Evolutionary conservation across 2,888 invertebrate genomes (phyloP).

Genomic region (Nemurella pictetii): DNA sequence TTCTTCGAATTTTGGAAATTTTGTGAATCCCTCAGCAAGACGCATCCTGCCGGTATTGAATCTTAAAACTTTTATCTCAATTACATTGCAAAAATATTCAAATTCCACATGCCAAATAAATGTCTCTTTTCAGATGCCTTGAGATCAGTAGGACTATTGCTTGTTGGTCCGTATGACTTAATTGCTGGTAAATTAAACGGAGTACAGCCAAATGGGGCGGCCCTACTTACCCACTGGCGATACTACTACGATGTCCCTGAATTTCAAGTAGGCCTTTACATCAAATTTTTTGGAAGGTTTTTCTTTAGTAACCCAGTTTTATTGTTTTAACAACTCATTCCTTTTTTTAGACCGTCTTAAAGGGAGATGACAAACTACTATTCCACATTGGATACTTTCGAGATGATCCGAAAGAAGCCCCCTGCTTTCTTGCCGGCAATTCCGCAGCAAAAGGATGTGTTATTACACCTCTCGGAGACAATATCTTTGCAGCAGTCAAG

Average conservation of each 20-base stretch:
- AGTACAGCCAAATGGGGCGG: constrained; percentile 56
- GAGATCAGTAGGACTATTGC: constrained; percentile 64
- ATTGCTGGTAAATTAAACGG: constrained; percentile 59
- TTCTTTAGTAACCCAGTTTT: too few relatives aligned
- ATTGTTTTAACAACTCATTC: too few relatives aligned
- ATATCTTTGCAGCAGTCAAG: constrained; percentile 79
- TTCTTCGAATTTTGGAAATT: constrained; percentile 85
- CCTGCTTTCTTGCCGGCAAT: constrained; percentile 79
- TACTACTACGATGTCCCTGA: constrained; percentile 95
- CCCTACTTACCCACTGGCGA: constrained; percentile 75
- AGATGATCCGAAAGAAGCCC: constrained; percentile 74
- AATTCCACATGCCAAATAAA: not conserved
- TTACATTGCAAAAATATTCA: not conserved
- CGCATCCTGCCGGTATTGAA: constrained; percentile 55
- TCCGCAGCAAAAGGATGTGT: constrained; percentile 67
- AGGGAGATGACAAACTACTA: constrained; percentile 67
- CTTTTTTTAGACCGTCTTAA: constrained; percentile 66
- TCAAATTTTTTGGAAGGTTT: not conserved
- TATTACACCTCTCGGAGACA: constrained; percentile 73
- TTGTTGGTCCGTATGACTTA: constrained; percentile 90
- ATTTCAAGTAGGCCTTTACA: constrained; percentile 65
- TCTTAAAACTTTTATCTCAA: not conserved
- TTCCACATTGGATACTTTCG: constrained; percentile 90
- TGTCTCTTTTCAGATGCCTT: constrained; percentile 59
- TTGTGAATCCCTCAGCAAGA: constrained; percentile 60